These are phyloP conservation scores for Polymixis lichenea DNA, from an alignment of 2,888 invertebrate genomes.

Conservation along the genomic window DNA sequence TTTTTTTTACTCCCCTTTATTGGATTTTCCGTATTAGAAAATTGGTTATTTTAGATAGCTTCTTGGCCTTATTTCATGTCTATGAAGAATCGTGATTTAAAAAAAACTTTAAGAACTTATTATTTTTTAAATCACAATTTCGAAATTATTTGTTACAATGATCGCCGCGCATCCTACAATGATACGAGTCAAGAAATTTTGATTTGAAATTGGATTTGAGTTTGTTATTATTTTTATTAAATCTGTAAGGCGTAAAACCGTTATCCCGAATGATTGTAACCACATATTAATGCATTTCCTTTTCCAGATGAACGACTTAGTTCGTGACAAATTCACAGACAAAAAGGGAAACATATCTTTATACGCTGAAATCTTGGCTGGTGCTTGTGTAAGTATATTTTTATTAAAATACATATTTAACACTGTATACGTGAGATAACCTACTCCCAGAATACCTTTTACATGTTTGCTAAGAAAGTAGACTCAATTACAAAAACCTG, in stretches of 20 bases:
- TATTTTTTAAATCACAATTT: neutral
- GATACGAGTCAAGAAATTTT: neutral
- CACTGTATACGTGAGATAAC: neutral
- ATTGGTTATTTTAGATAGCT: too few relatives aligned
- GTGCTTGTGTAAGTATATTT: constrained; percentile 95
- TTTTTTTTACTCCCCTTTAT: too few relatives aligned
- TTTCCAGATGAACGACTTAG: constrained; percentile 96
- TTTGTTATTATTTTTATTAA: neutral
- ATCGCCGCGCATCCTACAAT: neutral
- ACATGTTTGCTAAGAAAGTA: neutral
- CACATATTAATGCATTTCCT: neutral
- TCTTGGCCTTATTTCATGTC: too few relatives aligned
- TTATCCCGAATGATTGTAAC: neutral
- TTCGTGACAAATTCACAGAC: constrained; percentile 98
- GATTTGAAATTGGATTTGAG: neutral
- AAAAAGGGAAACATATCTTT: constrained; percentile 95
- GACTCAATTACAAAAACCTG: neutral
- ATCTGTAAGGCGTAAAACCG: too few relatives aligned
- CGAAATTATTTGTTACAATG: too few relatives aligned
- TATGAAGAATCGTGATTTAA: neutral
- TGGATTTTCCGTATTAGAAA: neutral
- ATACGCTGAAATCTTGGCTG: constrained; percentile 97
- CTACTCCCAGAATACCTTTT: neutral
- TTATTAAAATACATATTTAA: neutral
- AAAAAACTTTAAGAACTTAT: neutral